Conservation (phyloP, 2,888 invertebrate species). For the Hydropsyche betteni region DNA sequence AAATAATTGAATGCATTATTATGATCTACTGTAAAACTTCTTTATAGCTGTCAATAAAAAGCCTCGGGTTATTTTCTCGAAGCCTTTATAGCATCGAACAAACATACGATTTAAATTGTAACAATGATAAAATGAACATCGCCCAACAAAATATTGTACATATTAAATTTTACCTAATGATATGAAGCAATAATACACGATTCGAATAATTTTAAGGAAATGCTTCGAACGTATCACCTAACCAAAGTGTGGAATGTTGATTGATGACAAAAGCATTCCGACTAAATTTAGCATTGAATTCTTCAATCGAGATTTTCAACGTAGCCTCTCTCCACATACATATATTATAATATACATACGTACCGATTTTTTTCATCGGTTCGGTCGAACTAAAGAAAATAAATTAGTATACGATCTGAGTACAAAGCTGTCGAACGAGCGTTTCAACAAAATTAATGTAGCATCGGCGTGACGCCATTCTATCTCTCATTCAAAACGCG, state of each 20-base stretch:
- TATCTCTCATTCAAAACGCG: slow-evolving; percentile 3
- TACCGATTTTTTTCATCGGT: slow-evolving; percentile 5
- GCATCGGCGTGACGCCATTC: slow-evolving; percentile 24
- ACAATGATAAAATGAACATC: too few species aligned
- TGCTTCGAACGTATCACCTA: too few species aligned
- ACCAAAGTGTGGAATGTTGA: slow-evolving; percentile 7
- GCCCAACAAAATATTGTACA: too few species aligned
- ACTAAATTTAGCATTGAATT: slow-evolving; percentile 18
- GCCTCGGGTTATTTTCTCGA: too few species aligned
- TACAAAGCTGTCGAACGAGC: slow-evolving; percentile 33
- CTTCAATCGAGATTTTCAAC: slow-evolving; percentile 7
- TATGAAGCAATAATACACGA: too few species aligned
- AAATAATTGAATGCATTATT: too few species aligned
- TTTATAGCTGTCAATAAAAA: too few species aligned
- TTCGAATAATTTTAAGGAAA: too few species aligned
- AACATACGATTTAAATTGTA: too few species aligned
- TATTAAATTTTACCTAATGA: too few species aligned
- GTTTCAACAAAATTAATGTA: slow-evolving; percentile 30
- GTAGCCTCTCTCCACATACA: background rate
- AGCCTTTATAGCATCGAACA: too few species aligned
- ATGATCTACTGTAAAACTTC: too few species aligned
- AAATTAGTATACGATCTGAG: slow-evolving; percentile 8
- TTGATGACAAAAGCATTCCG: slow-evolving; percentile 17
- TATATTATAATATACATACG: background rate
- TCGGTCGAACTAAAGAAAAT: slow-evolving; percentile 14